Evolutionary conservation across 2,113 vertebrate genomes (phyloP).

Genomic region (Rhinolophus sinicus): DNA sequence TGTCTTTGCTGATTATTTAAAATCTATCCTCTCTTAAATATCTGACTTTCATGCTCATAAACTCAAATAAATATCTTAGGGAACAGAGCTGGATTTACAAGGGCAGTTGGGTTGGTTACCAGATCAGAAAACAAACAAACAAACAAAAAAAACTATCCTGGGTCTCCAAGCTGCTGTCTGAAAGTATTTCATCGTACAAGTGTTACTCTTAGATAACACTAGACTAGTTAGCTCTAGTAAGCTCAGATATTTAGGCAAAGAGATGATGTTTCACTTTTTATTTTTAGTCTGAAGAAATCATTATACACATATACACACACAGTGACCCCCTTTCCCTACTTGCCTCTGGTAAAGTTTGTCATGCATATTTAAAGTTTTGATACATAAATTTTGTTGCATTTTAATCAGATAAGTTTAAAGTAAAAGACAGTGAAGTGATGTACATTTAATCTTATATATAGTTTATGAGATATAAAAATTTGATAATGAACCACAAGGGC

Average conservation of each 20-base stretch:
- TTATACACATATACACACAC: background rate
- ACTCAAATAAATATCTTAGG: background rate
- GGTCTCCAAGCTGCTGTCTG: background rate
- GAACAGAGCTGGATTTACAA: background rate
- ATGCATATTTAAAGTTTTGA: background rate
- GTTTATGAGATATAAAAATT: background rate
- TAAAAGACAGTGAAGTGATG: background rate
- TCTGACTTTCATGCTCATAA: background rate
- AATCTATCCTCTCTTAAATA: background rate
- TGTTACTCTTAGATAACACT: background rate
- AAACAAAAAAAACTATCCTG: background rate
- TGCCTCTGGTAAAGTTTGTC: background rate
- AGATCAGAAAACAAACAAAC: background rate
- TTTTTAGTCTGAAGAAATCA: background rate
- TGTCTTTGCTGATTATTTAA: background rate
- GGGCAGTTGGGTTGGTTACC: background rate
- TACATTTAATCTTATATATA: background rate
- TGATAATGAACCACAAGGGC: background rate
- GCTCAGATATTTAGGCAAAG: background rate
- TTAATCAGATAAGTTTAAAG: background rate
- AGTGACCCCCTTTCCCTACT: background rate
- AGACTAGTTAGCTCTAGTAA: background rate
- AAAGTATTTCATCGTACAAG: background rate
- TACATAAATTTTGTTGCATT: background rate
- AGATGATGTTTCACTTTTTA: background rate